Conservation (phyloP, 1,140 invertebrate species). For the Hormaphis cornu region DNA sequence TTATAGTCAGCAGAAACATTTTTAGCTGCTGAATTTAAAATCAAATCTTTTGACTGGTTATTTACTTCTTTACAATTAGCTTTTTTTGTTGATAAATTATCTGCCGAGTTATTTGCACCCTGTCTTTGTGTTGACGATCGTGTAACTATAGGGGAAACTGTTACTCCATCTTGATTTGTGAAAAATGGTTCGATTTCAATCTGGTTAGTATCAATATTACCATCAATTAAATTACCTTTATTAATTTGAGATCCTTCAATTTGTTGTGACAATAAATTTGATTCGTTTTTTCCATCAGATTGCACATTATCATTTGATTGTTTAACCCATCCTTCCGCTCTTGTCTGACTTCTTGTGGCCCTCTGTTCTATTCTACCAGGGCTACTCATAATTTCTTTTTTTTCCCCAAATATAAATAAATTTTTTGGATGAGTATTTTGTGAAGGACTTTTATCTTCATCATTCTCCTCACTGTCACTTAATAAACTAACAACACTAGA, state of each 20-base stretch:
- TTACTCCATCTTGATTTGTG: background rate
- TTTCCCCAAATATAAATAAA: background rate
- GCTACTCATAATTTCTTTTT: background rate
- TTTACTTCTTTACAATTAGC: background rate
- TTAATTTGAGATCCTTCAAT: background rate
- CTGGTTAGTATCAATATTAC: background rate
- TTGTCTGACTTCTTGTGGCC: constrained; percentile 25
- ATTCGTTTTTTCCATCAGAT: background rate
- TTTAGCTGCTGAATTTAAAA: background rate
- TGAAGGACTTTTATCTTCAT: background rate
- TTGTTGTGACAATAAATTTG: background rate
- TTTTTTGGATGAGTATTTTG: background rate
- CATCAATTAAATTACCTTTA: background rate
- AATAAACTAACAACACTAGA: background rate
- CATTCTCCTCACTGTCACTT: constrained; percentile 9
- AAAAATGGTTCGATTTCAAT: constrained; percentile 18
- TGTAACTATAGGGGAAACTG: background rate
- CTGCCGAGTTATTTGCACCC: background rate
- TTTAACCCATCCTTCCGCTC: constrained; percentile 12
- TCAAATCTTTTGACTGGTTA: background rate
- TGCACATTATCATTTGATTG: background rate
- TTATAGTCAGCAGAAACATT: background rate
- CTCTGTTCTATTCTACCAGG: background rate
- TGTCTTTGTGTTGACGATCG: background rate
- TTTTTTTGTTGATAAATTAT: background rate